phyloP scores from a whole-genome alignment of 2,113 vertebrate species.

The Salvator merianae region DNA sequence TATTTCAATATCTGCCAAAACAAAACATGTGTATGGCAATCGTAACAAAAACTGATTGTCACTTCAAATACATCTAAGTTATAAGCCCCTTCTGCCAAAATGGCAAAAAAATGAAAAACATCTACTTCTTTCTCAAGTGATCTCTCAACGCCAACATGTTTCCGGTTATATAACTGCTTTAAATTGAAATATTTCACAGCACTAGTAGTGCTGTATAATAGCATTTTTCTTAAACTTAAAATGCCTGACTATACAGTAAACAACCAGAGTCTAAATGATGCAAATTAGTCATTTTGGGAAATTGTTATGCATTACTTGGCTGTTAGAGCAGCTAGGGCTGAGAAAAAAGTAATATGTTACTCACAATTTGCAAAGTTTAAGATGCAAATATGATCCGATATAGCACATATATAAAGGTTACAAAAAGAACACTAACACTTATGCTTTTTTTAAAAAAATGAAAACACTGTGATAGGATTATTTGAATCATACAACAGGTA shows the following conservation, averaged over 20 bases:
- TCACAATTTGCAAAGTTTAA: not conserved
- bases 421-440: not conserved
- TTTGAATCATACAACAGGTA: not conserved
- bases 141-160: not conserved
- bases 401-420: not conserved
- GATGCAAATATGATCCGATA: not conserved
- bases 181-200: not conserved
- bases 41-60: not conserved
- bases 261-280: not conserved
- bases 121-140: not conserved
- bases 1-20: conserved; percentile 38
- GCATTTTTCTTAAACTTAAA: not conserved
- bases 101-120: not conserved
- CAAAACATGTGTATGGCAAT: not conserved
- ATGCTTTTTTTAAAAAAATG: not conserved
- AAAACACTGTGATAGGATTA: not conserved
- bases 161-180: not conserved
- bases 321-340: not conserved
- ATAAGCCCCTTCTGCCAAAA: not conserved
- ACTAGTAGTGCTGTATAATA: not conserved
- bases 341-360: not conserved
- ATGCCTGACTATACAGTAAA: not conserved
- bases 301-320: not conserved
- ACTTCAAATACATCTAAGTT: not conserved
- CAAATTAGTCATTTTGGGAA: not conserved